These are phyloP conservation scores for Dolichopus griseipennis DNA, from an alignment of 2,888 invertebrate genomes.

Conservation along the genomic window DNA sequence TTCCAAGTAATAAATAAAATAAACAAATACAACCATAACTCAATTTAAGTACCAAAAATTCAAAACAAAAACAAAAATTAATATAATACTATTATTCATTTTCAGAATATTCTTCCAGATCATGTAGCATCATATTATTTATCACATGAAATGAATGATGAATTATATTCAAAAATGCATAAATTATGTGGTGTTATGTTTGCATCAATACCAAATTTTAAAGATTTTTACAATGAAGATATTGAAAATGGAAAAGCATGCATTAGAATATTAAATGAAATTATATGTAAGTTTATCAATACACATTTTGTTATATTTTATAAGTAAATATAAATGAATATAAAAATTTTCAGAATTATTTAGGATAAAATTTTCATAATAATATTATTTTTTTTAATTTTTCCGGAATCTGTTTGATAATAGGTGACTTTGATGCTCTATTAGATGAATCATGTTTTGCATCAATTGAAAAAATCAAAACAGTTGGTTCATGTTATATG, in stretches of 20 bases:
- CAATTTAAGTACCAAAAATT: too few species aligned
- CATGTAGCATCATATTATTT: slow-evolving; percentile 94
- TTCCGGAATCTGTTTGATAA: background rate
- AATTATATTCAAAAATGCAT: slow-evolving; percentile 43
- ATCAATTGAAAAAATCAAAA: slow-evolving; percentile 91
- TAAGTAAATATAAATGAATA: background rate
- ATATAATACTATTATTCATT: slow-evolving; percentile 36
- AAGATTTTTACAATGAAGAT: slow-evolving; percentile 96
- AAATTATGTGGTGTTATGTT: slow-evolving; percentile 83
- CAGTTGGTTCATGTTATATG: slow-evolving; percentile 91
- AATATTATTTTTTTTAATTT: background rate
- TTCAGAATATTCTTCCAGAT: slow-evolving; percentile 91
- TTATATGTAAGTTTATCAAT: slow-evolving; percentile 66
- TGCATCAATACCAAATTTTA: slow-evolving; percentile 95
- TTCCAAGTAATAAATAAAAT: too few species aligned
- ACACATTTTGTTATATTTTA: background rate
- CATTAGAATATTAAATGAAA: slow-evolving; percentile 93
- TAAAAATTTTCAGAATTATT: background rate
- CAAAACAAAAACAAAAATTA: background rate
- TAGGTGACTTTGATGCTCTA: slow-evolving; percentile 74
- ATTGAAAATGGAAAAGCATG: slow-evolving; percentile 97
- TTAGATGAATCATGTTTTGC: slow-evolving; percentile 77
- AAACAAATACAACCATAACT: too few species aligned
- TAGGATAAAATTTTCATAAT: background rate
- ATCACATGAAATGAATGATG: slow-evolving; percentile 60